Percentiles rank a stretch among this genome's conserved stretches.
phyloP scores from a whole-genome alignment of 2,797 vertebrate genomes.

The Mycteria americana region DNA sequence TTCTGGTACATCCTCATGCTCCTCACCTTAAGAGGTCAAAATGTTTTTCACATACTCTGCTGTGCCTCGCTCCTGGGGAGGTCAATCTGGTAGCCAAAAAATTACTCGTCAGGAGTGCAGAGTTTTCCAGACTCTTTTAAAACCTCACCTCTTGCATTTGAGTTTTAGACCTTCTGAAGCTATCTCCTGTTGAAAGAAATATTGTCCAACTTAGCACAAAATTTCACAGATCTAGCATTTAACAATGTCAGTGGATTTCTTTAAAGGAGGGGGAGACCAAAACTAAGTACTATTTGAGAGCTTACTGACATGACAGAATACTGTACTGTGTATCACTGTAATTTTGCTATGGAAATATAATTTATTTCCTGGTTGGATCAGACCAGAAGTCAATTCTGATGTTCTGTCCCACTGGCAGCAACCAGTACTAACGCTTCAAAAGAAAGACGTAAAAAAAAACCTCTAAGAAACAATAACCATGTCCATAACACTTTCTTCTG shows the following conservation, averaged over 20 bases:
- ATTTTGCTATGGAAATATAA: neutral
- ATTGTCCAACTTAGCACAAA: neutral
- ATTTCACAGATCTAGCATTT: neutral
- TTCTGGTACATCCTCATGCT: neutral
- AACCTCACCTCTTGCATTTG: neutral
- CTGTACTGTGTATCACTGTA: neutral
- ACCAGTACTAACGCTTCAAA: neutral
- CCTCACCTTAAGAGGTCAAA: neutral
- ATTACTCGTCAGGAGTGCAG: neutral
- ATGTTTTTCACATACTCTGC: neutral
- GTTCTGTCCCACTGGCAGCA: neutral
- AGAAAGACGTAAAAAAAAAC: neutral
- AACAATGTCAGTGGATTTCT: neutral
- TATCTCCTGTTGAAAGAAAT: neutral
- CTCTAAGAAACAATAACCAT: neutral
- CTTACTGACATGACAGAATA: neutral
- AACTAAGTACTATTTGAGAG: neutral
- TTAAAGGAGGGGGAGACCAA: neutral
- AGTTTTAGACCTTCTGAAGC: neutral
- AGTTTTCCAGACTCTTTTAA: neutral
- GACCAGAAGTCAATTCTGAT: neutral
- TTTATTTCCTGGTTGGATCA: neutral
- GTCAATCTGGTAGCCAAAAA: neutral
- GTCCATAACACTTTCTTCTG: neutral
- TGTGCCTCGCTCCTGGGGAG: neutral